Evolutionary conservation across 1,140 invertebrate species (phyloP).

Genomic region (Aphelenchoides avenae): DNA sequence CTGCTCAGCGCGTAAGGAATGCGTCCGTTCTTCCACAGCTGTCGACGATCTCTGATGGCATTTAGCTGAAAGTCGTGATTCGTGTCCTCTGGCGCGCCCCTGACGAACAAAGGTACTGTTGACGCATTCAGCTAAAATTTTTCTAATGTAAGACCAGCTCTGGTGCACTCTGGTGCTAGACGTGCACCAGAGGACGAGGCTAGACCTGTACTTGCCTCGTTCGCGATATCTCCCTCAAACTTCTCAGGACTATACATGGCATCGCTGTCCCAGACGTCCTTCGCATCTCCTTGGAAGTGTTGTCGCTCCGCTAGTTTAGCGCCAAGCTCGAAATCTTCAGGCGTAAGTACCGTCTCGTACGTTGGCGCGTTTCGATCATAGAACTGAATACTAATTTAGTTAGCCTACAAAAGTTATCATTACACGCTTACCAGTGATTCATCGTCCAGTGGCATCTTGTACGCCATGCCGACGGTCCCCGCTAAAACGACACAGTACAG

Average conservation of each 20-base stretch:
- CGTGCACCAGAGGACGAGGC: background rate
- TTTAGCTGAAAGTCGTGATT: constrained; percentile 39
- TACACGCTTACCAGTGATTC: no score
- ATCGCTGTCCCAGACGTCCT: constrained; percentile 55
- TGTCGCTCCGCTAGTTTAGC: constrained; percentile 37
- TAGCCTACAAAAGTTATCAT: no score
- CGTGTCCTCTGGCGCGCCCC: constrained; percentile 36
- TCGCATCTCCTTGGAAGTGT: constrained; percentile 7
- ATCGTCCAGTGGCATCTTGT: no score
- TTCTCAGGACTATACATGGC: constrained; percentile 54
- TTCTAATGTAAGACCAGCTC: background rate
- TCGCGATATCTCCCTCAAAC: constrained; percentile 59
- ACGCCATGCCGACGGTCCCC: no score
- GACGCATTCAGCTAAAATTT: constrained; percentile 51
- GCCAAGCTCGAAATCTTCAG: constrained; percentile 47
- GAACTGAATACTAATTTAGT: constrained; percentile 41
- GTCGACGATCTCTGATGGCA: constrained; percentile 53
- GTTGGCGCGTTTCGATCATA: constrained; percentile 48
- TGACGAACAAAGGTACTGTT: constrained; percentile 49
- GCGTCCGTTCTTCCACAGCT: constrained; percentile 52
- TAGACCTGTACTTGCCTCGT: constrained; percentile 42
- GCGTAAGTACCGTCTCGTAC: constrained; percentile 57
- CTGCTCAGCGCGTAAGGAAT: constrained; percentile 58
- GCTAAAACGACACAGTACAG: no score
- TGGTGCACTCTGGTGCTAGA: background rate